Percentiles rank a stretch among this genome's conserved stretches.
Evolutionary conservation across 2,113 vertebrate species (phyloP).

Genomic region (Entomyzon cyanotis): DNA sequence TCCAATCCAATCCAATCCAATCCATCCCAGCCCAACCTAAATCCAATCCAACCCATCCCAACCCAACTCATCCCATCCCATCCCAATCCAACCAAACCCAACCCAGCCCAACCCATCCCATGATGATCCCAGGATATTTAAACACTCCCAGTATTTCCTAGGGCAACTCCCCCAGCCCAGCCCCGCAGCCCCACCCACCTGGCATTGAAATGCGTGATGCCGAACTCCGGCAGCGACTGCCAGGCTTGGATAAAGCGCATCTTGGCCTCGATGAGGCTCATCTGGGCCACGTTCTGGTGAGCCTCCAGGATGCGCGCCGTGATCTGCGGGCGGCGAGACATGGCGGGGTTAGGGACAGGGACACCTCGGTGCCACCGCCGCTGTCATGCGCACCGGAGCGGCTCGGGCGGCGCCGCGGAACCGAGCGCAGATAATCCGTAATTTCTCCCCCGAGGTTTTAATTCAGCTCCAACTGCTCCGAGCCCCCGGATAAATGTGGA

Average conservation of each 20-base stretch:
- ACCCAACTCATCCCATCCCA: neutral
- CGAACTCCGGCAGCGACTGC: conserved; percentile 97
- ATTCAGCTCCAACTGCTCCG: neutral
- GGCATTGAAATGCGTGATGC: conserved; percentile 97
- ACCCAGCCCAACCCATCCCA: neutral
- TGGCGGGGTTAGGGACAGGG: neutral
- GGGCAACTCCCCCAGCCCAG: neutral
- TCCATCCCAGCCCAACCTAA: neutral
- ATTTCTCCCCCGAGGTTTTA: neutral
- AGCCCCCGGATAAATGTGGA: neutral
- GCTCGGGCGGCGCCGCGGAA: neutral
- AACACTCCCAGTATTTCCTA: too few species aligned
- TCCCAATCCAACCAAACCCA: rapidly evolving
- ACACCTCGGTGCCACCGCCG: neutral
- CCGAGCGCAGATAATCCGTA: neutral
- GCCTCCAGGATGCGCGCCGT: conserved; percentile 94
- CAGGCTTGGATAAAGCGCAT: conserved; percentile 98
- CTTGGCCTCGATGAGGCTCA: conserved; percentile 99
- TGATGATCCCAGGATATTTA: too few species aligned
- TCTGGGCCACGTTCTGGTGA: conserved; percentile 98
- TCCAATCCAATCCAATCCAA: too few species aligned
- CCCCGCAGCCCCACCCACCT: conserved; percentile 74
- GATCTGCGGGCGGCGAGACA: conserved; percentile 79
- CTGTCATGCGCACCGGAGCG: neutral
- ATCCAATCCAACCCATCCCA: neutral